Conservation (phyloP, 2,797 vertebrate species). For the Enteromius unitaeniatus region DNA sequence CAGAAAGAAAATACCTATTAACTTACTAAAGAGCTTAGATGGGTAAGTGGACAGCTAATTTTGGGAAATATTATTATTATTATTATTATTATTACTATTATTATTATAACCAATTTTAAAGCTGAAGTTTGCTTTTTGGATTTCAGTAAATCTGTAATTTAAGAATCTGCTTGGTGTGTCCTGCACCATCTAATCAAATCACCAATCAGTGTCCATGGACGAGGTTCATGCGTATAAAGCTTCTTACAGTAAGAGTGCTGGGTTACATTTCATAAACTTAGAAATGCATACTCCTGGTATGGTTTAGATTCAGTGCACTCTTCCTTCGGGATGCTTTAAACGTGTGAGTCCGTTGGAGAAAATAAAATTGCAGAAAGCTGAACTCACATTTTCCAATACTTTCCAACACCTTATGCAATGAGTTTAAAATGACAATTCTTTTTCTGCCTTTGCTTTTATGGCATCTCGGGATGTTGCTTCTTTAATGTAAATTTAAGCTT, state of each 20-base stretch:
- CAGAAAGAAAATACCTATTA: constrained; percentile 86
- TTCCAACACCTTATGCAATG: constrained; percentile 7
- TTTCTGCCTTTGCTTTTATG: constrained; percentile 61
- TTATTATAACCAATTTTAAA: constrained; percentile 70
- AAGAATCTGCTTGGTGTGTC: constrained; percentile 70
- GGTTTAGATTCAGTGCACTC: constrained; percentile 32
- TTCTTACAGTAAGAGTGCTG: constrained; percentile 35
- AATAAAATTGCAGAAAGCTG: constrained; percentile 67
- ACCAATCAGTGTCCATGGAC: constrained; percentile 66
- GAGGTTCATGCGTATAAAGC: constrained; percentile 10
- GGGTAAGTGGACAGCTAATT: constrained; percentile 81
- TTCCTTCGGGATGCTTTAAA: constrained; percentile 41
- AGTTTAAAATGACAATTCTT: constrained; percentile 58
- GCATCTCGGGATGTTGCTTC: constrained; percentile 14
- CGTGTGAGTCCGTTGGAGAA: constrained; percentile 52
- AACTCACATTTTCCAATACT: constrained; percentile 34
- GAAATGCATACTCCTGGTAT: background rate
- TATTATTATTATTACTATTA: constrained; percentile 68
- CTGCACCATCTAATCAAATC: constrained; percentile 70
- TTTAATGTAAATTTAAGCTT: constrained; percentile 19
- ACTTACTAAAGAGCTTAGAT: constrained; percentile 83
- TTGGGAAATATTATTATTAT: constrained; percentile 69
- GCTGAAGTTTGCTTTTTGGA: constrained; percentile 65
- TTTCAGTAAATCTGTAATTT: constrained; percentile 48
- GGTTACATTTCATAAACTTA: background rate